These are phyloP conservation scores for Graphium colonna DNA, from an alignment of 2,888 invertebrate species.

Conservation along the genomic window DNA sequence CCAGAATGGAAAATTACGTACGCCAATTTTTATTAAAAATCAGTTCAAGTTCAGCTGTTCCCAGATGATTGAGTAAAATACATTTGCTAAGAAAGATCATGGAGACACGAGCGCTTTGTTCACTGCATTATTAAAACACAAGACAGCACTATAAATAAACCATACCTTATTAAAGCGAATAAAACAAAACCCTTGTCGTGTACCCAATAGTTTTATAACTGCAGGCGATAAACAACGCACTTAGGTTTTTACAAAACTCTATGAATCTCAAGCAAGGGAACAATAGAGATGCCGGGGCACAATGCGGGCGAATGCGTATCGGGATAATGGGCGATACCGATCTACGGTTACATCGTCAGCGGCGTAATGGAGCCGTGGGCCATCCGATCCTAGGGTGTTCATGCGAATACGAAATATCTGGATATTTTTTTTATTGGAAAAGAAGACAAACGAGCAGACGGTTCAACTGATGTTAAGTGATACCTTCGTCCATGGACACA, in stretches of 20 bases:
- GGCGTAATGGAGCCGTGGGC: constrained; percentile 39
- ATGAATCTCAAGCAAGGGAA: constrained; percentile 27
- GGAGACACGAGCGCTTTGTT: not conserved
- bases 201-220: not conserved
- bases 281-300: constrained; percentile 32
- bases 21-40: too few species aligned
- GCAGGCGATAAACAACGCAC: constrained; percentile 6
- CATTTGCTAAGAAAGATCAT: too few species aligned
- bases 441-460: too few species aligned
- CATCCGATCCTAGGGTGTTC: constrained; percentile 37
- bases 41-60: too few species aligned
- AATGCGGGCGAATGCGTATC: constrained; percentile 36
- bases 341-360: constrained; percentile 32
- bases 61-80: too few species aligned
- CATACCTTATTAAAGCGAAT: not conserved
- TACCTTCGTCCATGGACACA: too few species aligned
- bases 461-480: too few species aligned
- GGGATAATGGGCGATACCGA: constrained; percentile 37
- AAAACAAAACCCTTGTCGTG: not conserved
- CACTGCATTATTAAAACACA: not conserved
- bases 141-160: not conserved
- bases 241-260: constrained; percentile 31
- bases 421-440: too few species aligned
- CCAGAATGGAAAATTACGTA: too few species aligned
- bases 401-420: too few species aligned